Conservation (phyloP, 2,113 vertebrate species). For the human region GRCh38 chr4:1857001-1857500, state of each 20-base stretch:
- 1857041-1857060: background rate
- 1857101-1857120: background rate
- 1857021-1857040: background rate
- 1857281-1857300: background rate
- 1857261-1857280: background rate
- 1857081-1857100: background rate
- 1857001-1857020: background rate
- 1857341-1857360: no score
- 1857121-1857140: background rate
- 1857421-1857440: no score
- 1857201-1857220: background rate
- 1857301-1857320: background rate
- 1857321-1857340: no score
- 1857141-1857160: background rate
- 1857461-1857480: background rate
- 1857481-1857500: background rate
- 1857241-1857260: background rate
- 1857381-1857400: no score
- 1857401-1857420: background rate
- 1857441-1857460: no score
- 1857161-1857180: background rate
- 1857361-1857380: background rate
- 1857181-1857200: background rate
- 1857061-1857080: background rate
- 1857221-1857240: no score